Percentiles rank a stretch among this genome's conserved stretches.
Evolutionary conservation across 2,113 vertebrate species (phyloP).

Genomic region (Phylloscopus whistleri): DNA sequence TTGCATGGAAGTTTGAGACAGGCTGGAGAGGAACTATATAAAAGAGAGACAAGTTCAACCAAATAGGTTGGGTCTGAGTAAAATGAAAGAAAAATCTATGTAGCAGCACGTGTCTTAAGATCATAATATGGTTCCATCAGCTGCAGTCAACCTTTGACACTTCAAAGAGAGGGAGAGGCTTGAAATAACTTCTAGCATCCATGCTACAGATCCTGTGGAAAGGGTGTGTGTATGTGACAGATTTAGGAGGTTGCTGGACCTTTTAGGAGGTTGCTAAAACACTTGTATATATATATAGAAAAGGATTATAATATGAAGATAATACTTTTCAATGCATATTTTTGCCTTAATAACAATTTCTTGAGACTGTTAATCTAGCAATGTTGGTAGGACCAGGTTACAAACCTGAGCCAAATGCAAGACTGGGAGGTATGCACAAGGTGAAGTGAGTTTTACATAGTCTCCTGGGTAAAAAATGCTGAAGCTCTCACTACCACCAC

Average conservation of each 20-base stretch:
- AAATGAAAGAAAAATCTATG: neutral
- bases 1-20: neutral
- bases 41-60: neutral
- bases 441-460: neutral
- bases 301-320: neutral
- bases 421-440: neutral
- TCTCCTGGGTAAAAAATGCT: neutral
- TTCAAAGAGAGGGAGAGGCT: neutral
- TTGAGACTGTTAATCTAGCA: too few relatives aligned
- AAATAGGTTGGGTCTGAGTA: neutral
- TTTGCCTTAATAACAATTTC: neutral
- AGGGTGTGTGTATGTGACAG: neutral
- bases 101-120: neutral
- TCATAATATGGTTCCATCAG: neutral
- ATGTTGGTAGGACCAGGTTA: neutral
- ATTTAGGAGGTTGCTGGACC: neutral
- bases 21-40: neutral
- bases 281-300: neutral
- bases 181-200: neutral
- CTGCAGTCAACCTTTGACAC: neutral
- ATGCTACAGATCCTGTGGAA: neutral
- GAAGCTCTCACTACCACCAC: neutral
- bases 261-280: neutral
- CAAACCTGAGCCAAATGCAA: neutral
- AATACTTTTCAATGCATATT: neutral